phyloP scores from a whole-genome alignment of 2,113 vertebrate species.

The Cheirogaleus medius region DNA sequence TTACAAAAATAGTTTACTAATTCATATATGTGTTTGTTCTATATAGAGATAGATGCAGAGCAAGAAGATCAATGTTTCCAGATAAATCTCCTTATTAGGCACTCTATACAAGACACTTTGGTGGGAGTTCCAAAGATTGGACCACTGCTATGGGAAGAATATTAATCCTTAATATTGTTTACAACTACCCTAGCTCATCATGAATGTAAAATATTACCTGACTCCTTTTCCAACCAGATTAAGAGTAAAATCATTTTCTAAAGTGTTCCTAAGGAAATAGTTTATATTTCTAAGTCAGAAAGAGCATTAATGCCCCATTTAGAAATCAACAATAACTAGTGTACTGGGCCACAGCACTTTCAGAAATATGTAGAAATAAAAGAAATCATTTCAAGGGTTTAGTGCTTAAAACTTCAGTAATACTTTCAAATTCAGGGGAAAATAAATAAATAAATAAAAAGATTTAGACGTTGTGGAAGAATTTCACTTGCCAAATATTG shows the following conservation, averaged over 20 bases:
- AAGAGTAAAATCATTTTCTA: slow-evolving; percentile 7
- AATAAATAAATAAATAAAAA: neutral
- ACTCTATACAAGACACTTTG: slow-evolving; percentile 21
- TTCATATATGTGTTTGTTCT: neutral
- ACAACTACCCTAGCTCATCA: neutral
- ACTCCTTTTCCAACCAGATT: slow-evolving; percentile 27
- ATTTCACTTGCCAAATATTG: neutral
- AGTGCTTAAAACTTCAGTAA: neutral
- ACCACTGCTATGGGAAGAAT: neutral
- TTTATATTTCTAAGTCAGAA: slow-evolving; percentile 10
- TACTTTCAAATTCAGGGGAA: neutral
- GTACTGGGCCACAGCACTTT: neutral
- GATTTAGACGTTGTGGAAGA: neutral
- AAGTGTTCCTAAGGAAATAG: slow-evolving; percentile 5
- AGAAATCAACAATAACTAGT: neutral
- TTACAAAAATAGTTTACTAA: slow-evolving; percentile 33
- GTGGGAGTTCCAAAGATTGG: neutral
- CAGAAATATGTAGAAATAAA: neutral
- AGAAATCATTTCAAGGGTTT: neutral
- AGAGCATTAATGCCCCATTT: neutral
- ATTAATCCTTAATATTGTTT: slow-evolving; percentile 62
- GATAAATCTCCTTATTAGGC: slow-evolving; percentile 75
- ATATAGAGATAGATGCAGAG: slow-evolving; percentile 23
- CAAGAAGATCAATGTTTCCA: slow-evolving; percentile 36
- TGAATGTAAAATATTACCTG: slow-evolving; percentile 44